Conservation (phyloP, 2,888 invertebrate species). For the Neelides folsomi region DNA sequence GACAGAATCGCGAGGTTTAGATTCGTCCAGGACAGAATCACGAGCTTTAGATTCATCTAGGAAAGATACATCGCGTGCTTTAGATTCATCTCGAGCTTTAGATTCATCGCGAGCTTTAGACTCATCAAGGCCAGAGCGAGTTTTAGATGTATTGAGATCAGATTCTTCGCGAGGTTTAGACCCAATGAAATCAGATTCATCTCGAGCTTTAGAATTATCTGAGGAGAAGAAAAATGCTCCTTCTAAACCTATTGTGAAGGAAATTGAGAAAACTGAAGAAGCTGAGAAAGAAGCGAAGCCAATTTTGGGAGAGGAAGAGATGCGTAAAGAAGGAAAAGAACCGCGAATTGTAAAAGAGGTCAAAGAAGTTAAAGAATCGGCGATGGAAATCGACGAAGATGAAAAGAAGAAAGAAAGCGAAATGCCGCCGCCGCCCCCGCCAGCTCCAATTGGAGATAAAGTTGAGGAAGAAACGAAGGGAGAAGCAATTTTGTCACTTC, state of each 20-base stretch:
- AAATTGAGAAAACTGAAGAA: not conserved
- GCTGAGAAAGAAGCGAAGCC: not conserved
- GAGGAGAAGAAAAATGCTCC: not conserved
- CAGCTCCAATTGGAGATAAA: not conserved
- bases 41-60: no score
- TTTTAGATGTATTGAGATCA: no score
- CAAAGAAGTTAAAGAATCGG: not conserved
- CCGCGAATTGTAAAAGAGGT: not conserved
- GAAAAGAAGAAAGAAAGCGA: not conserved
- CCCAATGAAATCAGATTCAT: no score
- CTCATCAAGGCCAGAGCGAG: no score
- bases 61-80: no score
- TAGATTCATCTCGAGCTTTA: no score
- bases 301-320: not conserved
- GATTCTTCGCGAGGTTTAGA: no score
- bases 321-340: not conserved
- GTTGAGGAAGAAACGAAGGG: not conserved
- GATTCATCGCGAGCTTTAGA: no score
- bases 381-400: not conserved
- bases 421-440: conserved; percentile 11
- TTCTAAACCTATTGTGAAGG: not conserved
- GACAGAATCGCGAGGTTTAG: no score
- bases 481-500: conserved; percentile 39
- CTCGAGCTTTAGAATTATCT: no score
- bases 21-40: no score